Evolutionary conservation across 2,113 vertebrate genomes (phyloP), one percentile per base, ranked within the genome.

Genomic region (Erythrocercus mccallii): DNA sequence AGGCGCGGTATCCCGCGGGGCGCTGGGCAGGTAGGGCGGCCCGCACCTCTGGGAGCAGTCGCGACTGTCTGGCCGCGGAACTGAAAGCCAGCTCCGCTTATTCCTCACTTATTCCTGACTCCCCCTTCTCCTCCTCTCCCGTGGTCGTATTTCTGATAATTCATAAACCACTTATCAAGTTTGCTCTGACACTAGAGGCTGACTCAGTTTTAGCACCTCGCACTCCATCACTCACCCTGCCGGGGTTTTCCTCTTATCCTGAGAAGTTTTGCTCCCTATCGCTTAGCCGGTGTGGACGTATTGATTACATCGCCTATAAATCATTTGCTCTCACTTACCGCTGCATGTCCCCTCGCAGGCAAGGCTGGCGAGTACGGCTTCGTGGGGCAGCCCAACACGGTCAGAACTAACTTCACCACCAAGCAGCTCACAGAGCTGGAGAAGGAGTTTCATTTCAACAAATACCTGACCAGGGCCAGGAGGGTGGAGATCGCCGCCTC

Each of bases 401-500:
- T 99, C 70, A 98, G 99, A 80, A 99, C 99, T 92, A 99, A 99
- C 97, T 99, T 99, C 96, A 99, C 98, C 94, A 99, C 99, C 76
- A 99, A 99, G 93, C 99, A 99, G 96, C 98, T 99, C 83, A 99
- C 99, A 1, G 99, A 99, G 95, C 97, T 99, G 91, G 99, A 99
- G 94, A 99, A 99, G 87, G 99, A 99, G 94, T 99, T 99, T 81
- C 99, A 99, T 97, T 99, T 99, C 98, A 99, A 99, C 98, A 99
- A 99, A 98, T 99, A 99, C 81, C 96, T 99, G 97, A 99, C 99
- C 6, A 97, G 99, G 9, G 99, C 99, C 24, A 98, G 99, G 79
- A 97, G 99, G 33, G 99, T 99, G 44, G 99, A 99, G 95, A 99
- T 99, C 35, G 99, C 99, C 0, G 99, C 99, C 10, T 98, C 99